phyloP scores from a whole-genome alignment of 2,888 invertebrate species.

The Dicyrtoma fusca region DNA sequence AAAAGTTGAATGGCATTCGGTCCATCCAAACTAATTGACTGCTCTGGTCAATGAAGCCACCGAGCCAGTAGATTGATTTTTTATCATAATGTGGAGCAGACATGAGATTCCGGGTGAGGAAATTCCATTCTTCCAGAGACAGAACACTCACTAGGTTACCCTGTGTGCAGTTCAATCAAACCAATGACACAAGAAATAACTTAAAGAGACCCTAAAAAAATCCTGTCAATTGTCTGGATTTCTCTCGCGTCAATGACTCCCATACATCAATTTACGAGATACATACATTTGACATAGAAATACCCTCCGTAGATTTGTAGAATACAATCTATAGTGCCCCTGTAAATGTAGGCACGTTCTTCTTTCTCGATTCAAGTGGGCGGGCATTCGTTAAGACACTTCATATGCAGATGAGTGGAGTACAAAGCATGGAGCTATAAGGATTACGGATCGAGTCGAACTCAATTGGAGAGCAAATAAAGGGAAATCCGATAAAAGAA shows the following conservation, averaged over 20 bases:
- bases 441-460: no score
- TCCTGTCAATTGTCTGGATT: no score
- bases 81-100: slow-evolving; percentile 73
- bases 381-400: no score
- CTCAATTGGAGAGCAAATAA: background rate
- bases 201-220: background rate
- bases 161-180: slow-evolving; percentile 54
- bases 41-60: slow-evolving; percentile 61
- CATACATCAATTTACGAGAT: background rate
- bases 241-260: no score
- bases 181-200: background rate
- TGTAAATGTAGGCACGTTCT: background rate
- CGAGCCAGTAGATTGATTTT: slow-evolving; percentile 75
- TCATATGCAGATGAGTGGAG: no score
- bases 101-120: slow-evolving; percentile 71
- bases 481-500: background rate
- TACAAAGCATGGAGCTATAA: no score
- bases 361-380: no score
- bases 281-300: no score
- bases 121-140: slow-evolving; percentile 71
- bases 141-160: slow-evolving; percentile 72
- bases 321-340: background rate
- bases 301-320: no score
- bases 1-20: slow-evolving; percentile 66
- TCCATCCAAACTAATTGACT: slow-evolving; percentile 69